phyloP scores from a whole-genome alignment of 2,113 vertebrate species.

The Malurus alboscapulatus region DNA sequence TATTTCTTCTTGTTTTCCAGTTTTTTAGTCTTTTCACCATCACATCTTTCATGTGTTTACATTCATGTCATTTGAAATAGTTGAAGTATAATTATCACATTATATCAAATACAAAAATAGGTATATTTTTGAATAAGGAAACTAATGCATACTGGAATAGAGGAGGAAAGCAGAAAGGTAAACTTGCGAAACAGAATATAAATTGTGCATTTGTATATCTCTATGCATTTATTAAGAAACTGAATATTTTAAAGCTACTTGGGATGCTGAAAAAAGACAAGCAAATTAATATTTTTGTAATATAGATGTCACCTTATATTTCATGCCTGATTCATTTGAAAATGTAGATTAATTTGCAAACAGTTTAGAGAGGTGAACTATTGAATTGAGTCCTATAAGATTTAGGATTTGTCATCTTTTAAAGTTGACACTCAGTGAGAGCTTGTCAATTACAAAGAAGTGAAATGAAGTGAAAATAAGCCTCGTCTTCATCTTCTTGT shows the following conservation, averaged over 20 bases:
- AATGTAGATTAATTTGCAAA: constrained; percentile 95
- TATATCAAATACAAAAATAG: neutral
- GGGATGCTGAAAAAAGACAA: constrained; percentile 57
- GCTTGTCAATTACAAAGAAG: constrained; percentile 97
- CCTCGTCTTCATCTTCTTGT: constrained; percentile 98
- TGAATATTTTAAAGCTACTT: constrained; percentile 66
- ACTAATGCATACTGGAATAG: neutral
- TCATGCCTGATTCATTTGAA: constrained; percentile 86
- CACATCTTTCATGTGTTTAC: neutral
- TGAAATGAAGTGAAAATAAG: constrained; percentile 96
- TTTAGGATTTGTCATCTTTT: constrained; percentile 96
- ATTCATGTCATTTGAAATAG: neutral
- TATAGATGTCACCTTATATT: constrained; percentile 79
- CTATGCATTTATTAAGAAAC: constrained; percentile 54
- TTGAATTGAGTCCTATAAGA: constrained; percentile 88
- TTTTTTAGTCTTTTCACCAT: neutral
- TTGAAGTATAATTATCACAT: neutral
- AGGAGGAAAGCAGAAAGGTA: neutral
- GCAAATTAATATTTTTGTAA: constrained; percentile 79
- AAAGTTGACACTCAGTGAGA: constrained; percentile 91
- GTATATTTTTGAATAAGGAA: neutral
- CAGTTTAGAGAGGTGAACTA: constrained; percentile 85
- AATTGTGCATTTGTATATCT: constrained; percentile 31
- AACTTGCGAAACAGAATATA: constrained; percentile 15
- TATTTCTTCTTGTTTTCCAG: neutral